Base-by-base conservation (phyloP, 92 coral and sea anemone species). In the Meandrina meandrites region DNA sequence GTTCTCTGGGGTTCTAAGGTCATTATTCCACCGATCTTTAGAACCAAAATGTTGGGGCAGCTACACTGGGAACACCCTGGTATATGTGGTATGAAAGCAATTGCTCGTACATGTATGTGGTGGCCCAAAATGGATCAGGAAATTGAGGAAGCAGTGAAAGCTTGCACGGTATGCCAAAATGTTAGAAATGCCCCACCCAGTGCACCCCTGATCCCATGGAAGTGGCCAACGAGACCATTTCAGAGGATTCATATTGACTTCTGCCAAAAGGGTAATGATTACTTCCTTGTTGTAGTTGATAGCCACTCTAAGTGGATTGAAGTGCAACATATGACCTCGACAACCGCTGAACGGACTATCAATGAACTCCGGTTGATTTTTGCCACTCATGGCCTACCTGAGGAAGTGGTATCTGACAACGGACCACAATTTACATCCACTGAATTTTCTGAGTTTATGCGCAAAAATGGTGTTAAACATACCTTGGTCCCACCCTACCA, bases 51-150 rank as follows among this genome's bases (percentile, higher is more conserved):
- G 78, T 18, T 87, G 90, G 45, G 78, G 32, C 86, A 90, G 66
- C 24, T 86, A 48, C 78, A 91, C 84, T 82, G 88, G 91, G 85
- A 88, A 50, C 93, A 88, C 87, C 91, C 93, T 28, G 93, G 93
- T 22, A 91, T 86, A 9, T 89, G 92, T 84, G 85, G 76, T 1
- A 89, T 91, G 94, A 89, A 84, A 48, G 94, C 93, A 17, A 80
- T 89, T 50, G 92, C 90, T n/a, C 78, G 90, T 51, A 40, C 56
- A 8, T 45, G 80, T 80, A 11, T 88, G 87, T 85, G 69, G n/a
- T 40, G 45, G 45, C 45, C 45, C 2, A 40, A 40, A 40, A 40
- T 40, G 45, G 45, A 40, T 40, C 45, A 40, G 45, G 45, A 40
- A 40, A 40, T 40, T 40, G 45, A 40, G 45, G 45, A 40, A 40